A percentile compares a stretch with the other conserved stretches of the same genome.
These are phyloP conservation scores for Euura lappo DNA, from an alignment of 1,140 invertebrate species.

Conservation along the genomic window DNA sequence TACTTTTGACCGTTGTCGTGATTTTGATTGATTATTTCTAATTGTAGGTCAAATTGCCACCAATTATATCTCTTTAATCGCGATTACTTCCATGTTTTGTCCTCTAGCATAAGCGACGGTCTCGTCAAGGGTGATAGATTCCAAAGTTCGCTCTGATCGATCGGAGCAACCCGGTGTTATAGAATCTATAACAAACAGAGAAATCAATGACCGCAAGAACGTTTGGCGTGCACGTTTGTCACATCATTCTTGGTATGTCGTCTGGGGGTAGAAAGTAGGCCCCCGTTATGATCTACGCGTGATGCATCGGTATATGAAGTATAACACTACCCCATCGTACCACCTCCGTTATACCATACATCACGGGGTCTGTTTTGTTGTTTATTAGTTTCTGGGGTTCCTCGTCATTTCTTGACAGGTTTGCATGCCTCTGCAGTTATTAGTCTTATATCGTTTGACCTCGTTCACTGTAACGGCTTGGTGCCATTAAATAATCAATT, in stretches of 20 bases:
- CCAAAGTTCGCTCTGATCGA: not conserved
- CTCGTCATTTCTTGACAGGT: not conserved
- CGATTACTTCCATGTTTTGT: not conserved
- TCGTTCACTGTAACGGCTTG: no score
- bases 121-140: not conserved
- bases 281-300: not conserved
- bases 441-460: not conserved
- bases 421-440: not conserved
- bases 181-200: not conserved
- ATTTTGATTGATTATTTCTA: conserved; percentile 4
- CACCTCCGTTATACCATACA: not conserved
- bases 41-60: not conserved
- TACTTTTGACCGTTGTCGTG: not conserved
- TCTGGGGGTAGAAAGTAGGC: not conserved
- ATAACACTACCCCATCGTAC: not conserved
- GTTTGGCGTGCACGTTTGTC: not conserved
- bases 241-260: not conserved
- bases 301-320: not conserved
- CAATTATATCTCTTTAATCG: conserved; percentile 2
- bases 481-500: not conserved
- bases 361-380: conserved; percentile 1
- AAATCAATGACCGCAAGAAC: not conserved
- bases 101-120: not conserved
- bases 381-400: not conserved
- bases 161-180: not conserved